phyloP scores from a whole-genome alignment of 2,888 invertebrate species.

The Megastigmus dorsalis region DNA sequence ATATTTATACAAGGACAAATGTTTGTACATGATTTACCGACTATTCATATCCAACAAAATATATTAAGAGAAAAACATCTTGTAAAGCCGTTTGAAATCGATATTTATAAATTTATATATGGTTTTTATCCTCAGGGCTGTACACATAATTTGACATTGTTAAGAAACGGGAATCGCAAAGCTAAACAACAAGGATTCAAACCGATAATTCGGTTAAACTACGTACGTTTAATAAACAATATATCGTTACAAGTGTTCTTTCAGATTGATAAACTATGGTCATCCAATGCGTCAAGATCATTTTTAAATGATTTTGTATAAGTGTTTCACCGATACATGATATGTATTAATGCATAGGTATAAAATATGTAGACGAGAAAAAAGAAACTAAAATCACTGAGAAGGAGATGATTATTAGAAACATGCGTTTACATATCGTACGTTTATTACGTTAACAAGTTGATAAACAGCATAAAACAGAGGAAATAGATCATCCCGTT shows the following conservation, averaged over 20 bases:
- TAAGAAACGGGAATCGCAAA: neutral
- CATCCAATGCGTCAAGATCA: slow-evolving; percentile 24
- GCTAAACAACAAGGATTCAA: neutral
- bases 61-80: slow-evolving; percentile 13
- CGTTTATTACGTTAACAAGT: slow-evolving; percentile 44
- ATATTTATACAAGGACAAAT: slow-evolving; percentile 29
- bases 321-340: slow-evolving; percentile 51
- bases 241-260: slow-evolving; percentile 42
- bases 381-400: slow-evolving; percentile 39
- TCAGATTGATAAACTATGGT: slow-evolving; percentile 25
- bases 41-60: slow-evolving; percentile 8
- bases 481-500: slow-evolving; percentile 6
- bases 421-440: slow-evolving; percentile 51
- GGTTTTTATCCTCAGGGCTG: slow-evolving; percentile 12
- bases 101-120: slow-evolving; percentile 32
- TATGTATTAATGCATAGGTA: slow-evolving; percentile 44
- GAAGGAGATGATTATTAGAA: slow-evolving; percentile 37
- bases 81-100: slow-evolving; percentile 3
- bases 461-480: neutral
- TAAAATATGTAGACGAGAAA: slow-evolving; percentile 53
- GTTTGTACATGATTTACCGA: slow-evolving; percentile 33
- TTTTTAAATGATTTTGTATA: slow-evolving; percentile 46
- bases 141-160: no score
- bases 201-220: slow-evolving; percentile 1
- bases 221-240: slow-evolving; percentile 12